A percentile compares a stretch with the other conserved stretches of the same genome.
Evolutionary conservation across 2,888 invertebrate genomes (phyloP).

Genomic region (Torymus tubicola): DNA sequence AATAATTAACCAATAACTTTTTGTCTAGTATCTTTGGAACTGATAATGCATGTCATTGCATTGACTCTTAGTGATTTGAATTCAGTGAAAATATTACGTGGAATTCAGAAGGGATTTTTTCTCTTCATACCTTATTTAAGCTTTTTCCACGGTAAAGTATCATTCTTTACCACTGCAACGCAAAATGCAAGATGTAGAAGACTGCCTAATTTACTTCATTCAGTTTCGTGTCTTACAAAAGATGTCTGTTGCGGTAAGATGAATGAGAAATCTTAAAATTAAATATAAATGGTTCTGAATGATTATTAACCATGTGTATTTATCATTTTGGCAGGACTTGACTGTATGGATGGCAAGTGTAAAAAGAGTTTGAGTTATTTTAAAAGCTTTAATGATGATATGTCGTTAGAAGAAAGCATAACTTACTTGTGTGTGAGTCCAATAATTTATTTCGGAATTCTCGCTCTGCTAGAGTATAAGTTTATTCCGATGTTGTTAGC

Average conservation of each 20-base stretch:
- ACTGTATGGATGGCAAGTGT: slow-evolving; percentile 69
- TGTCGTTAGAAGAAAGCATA: slow-evolving; percentile 66
- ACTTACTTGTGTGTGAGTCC: slow-evolving; percentile 65
- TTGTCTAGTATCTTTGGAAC: slow-evolving; percentile 65
- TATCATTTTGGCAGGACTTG: slow-evolving; percentile 59
- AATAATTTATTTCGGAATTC: slow-evolving; percentile 79
- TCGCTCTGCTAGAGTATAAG: slow-evolving; percentile 82
- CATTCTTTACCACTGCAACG: slow-evolving; percentile 66
- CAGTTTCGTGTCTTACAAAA: slow-evolving; percentile 61
- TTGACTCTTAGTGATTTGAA: slow-evolving; percentile 44
- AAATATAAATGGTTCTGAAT: slow-evolving; percentile 1
- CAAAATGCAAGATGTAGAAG: slow-evolving; percentile 71
- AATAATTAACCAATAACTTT: background rate
- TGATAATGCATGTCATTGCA: slow-evolving; percentile 63
- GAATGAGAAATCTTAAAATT: background rate
- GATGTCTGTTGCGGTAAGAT: slow-evolving; percentile 69
- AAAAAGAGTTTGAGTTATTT: slow-evolving; percentile 63
- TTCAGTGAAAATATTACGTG: slow-evolving; percentile 60
- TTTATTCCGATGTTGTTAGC: slow-evolving; percentile 72
- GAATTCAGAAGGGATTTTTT: slow-evolving; percentile 67
- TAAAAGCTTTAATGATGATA: slow-evolving; percentile 58
- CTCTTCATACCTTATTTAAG: slow-evolving; percentile 71
- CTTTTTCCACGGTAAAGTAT: slow-evolving; percentile 70
- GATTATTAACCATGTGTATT: background rate
- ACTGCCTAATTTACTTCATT: slow-evolving; percentile 64